phyloP scores from a whole-genome alignment of 2,888 invertebrate genomes.

The Petrolisthes cinctipes region DNA sequence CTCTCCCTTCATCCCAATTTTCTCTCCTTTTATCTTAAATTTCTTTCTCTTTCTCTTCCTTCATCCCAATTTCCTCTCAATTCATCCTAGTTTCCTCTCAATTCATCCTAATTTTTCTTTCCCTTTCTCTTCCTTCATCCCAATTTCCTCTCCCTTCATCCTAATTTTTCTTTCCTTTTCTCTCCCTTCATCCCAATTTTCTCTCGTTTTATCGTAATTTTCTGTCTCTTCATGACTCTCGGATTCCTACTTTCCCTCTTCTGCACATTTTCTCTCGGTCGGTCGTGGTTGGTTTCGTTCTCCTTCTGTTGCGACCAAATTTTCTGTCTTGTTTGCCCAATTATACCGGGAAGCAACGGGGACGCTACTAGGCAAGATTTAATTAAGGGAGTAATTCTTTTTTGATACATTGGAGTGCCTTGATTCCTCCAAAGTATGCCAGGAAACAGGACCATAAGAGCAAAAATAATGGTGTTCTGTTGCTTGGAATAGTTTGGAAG shows the following conservation, averaged over 20 bases:
- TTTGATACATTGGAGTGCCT: too few relatives aligned
- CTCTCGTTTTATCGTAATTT: neutral
- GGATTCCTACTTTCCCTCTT: neutral
- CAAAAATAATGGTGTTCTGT: too few relatives aligned
- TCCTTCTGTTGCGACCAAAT: too few relatives aligned
- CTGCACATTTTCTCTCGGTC: neutral
- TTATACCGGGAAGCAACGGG: too few relatives aligned
- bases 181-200: constrained; percentile 10
- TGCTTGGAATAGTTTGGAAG: too few relatives aligned
- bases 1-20: too few relatives aligned
- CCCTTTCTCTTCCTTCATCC: neutral
- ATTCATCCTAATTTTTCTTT: neutral
- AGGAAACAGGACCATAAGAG: too few relatives aligned
- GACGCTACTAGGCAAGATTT: too few relatives aligned
- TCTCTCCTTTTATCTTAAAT: neutral
- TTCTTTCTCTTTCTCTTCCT: neutral
- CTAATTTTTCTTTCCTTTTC: neutral
- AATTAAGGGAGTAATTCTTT: too few relatives aligned
- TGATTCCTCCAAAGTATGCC: too few relatives aligned
- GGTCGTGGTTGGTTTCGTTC: too few relatives aligned
- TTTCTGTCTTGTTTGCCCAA: too few relatives aligned
- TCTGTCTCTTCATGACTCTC: neutral
- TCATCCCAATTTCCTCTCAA: neutral
- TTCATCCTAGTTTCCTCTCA: neutral
- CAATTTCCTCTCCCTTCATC: neutral